phyloP scores from a whole-genome alignment of 2,113 vertebrate species.

The Oophaga pumilio region DNA sequence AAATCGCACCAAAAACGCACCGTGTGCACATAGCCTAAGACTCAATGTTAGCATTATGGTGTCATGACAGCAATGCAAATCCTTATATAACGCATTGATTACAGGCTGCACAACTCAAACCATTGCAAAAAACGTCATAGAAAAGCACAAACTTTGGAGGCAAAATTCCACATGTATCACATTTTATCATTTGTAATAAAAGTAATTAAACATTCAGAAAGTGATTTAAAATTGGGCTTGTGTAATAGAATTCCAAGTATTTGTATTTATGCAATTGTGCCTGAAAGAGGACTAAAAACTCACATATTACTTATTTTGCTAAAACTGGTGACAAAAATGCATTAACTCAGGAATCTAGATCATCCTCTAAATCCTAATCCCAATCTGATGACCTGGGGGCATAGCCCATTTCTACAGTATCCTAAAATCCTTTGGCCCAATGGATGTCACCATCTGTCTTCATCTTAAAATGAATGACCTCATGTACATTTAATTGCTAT shows the following conservation, averaged over 20 bases:
- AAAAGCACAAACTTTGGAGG: too few species aligned
- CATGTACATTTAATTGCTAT: slow-evolving; percentile 19
- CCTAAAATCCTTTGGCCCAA: slow-evolving; percentile 16
- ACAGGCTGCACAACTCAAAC: too few species aligned
- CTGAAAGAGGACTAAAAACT: neutral
- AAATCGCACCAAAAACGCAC: too few species aligned
- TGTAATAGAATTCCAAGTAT: neutral
- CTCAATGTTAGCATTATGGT: too few species aligned
- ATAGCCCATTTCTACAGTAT: slow-evolving; percentile 16
- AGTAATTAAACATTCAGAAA: too few species aligned
- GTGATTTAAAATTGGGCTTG: too few species aligned
- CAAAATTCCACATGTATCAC: too few species aligned
- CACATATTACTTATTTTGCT: neutral
- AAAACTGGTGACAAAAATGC: slow-evolving; percentile 35
- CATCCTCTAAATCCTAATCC: slow-evolving; percentile 38
- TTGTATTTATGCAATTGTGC: neutral
- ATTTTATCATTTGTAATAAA: too few species aligned
- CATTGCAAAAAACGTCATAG: too few species aligned
- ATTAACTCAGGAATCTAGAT: slow-evolving; percentile 32
- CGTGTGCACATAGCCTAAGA: too few species aligned
- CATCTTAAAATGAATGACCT: slow-evolving; percentile 29
- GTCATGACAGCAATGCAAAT: too few species aligned
- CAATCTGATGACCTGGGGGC: slow-evolving; percentile 14
- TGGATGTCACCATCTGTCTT: slow-evolving; percentile 40
- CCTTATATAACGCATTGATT: too few species aligned